A percentile compares a stretch with the other conserved stretches of the same genome.
These are phyloP conservation scores for Drosophila busckii DNA, from an alignment of 1,140 invertebrate genomes.

Conservation along the genomic window DNA sequence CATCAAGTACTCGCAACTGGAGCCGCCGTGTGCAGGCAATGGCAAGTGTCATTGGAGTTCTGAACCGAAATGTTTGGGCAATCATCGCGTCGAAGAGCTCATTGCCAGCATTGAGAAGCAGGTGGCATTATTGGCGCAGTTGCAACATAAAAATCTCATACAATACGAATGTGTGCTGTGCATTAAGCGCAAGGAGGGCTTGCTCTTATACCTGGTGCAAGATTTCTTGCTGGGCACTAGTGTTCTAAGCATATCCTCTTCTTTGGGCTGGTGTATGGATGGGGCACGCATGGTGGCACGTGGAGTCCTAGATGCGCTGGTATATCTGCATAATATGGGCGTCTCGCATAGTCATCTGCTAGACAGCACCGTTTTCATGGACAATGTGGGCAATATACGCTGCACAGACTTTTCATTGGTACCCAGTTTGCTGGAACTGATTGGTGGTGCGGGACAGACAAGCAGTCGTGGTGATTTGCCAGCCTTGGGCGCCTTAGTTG, in stretches of 20 bases:
- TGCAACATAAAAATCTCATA: constrained; percentile 86
- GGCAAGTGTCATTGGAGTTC: constrained; percentile 65
- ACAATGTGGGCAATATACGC: constrained; percentile 81
- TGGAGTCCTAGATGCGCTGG: constrained; percentile 84
- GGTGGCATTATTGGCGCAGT: constrained; percentile 83
- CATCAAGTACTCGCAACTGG: constrained; percentile 79
- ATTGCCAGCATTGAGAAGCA: constrained; percentile 86
- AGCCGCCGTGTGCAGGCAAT: constrained; percentile 51
- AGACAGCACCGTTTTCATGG: constrained; percentile 84
- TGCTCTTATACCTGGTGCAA: constrained; percentile 82
- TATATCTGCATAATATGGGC: constrained; percentile 87
- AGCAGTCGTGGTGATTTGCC: constrained; percentile 63
- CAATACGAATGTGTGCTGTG: constrained; percentile 86
- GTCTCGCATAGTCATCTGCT: constrained; percentile 88
- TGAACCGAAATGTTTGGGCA: constrained; percentile 60
- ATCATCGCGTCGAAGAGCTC: constrained; percentile 68
- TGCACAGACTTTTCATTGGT: constrained; percentile 87
- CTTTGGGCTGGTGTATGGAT: constrained; percentile 76
- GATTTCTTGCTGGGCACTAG: constrained; percentile 83
- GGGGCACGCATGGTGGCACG: constrained; percentile 80
- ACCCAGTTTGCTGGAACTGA: constrained; percentile 62
- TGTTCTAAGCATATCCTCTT: constrained; percentile 62
- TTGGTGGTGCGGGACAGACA: constrained; percentile 73
- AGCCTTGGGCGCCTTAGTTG: constrained; percentile 64
- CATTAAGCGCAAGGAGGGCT: constrained; percentile 81